A percentile compares a stretch with the other conserved stretches of the same genome.
phyloP scores from a whole-genome alignment of 1,140 invertebrate species.

The Araneus ventricosus region DNA sequence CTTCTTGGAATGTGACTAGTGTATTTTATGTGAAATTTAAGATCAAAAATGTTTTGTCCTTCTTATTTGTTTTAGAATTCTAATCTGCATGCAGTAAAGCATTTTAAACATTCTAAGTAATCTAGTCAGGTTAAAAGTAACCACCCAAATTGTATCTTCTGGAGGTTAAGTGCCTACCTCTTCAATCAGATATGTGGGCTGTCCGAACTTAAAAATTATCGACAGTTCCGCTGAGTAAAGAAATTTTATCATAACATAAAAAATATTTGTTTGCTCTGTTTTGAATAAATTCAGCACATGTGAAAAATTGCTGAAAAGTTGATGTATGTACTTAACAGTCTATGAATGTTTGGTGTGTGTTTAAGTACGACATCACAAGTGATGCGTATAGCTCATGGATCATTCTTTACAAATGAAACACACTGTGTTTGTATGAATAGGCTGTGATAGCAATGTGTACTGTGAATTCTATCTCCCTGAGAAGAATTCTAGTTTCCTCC shows the following conservation, averaged over 20 bases:
- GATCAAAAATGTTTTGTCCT: no score
- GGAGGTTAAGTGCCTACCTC: background rate
- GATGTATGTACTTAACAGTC: background rate
- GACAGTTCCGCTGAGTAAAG: background rate
- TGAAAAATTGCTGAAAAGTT: background rate
- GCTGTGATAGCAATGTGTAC: constrained; percentile 64
- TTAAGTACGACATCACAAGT: constrained; percentile 21
- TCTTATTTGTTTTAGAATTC: no score
- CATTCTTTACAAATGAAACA: constrained; percentile 57
- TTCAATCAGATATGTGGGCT: background rate
- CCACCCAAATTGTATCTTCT: background rate
- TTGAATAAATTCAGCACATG: background rate
- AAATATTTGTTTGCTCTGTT: background rate
- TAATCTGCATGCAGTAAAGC: no score
- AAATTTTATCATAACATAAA: background rate
- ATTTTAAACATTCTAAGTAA: no score
- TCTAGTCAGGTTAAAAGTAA: background rate
- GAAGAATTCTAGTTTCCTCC: constrained; percentile 19
- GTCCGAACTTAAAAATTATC: background rate
- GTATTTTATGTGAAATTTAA: no score
- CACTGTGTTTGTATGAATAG: constrained; percentile 55
- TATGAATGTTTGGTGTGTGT: constrained; percentile 4
- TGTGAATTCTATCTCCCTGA: constrained; percentile 11
- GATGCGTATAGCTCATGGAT: constrained; percentile 22
- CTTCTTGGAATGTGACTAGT: no score